phyloP scores from a whole-genome alignment of 92 coral and sea anemone species.

The Muricea muricata region DNA sequence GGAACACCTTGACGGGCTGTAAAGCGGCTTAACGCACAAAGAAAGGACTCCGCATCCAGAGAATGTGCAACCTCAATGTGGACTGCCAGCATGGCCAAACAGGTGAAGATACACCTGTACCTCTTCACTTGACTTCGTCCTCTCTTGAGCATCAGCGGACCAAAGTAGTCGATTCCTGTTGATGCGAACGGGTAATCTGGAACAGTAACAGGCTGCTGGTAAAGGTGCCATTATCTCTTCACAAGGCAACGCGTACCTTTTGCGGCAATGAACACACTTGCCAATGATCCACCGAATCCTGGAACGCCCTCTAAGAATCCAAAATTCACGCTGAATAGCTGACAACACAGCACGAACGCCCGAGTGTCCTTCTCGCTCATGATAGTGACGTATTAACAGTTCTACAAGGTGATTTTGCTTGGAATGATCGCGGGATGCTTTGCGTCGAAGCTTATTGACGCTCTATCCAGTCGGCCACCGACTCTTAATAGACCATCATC shows the following conservation, averaged over 20 bases:
- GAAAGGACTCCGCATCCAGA: constrained; percentile 31
- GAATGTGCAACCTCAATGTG: constrained; percentile 35
- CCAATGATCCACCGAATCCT: constrained; percentile 17
- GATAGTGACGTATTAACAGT: not conserved
- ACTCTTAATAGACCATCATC: constrained; percentile 18
- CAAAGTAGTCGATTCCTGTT: constrained; percentile 30
- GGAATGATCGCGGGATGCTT: constrained; percentile 19
- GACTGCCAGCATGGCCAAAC: not conserved
- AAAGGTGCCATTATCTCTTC: constrained; percentile 21
- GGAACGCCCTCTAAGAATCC: constrained; percentile 11
- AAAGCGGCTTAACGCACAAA: constrained; percentile 31
- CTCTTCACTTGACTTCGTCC: constrained; percentile 13
- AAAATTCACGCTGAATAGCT: constrained; percentile 4
- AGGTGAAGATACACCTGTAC: constrained; percentile 22
- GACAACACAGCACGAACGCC: not conserved
- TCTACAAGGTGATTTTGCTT: constrained; percentile 17
- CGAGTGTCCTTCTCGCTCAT: constrained; percentile 13
- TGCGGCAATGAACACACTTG: constrained; percentile 12
- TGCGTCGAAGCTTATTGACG: constrained; percentile 13
- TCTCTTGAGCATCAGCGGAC: constrained; percentile 16
- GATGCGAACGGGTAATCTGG: constrained; percentile 13
- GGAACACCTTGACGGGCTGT: constrained; percentile 11
- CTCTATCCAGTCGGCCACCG: constrained; percentile 31
- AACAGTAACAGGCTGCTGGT: constrained; percentile 3
- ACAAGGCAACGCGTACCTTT: constrained; percentile 1